These are phyloP conservation scores for Amphipoea oculea DNA, from an alignment of 2,888 invertebrate genomes.

Conservation along the genomic window DNA sequence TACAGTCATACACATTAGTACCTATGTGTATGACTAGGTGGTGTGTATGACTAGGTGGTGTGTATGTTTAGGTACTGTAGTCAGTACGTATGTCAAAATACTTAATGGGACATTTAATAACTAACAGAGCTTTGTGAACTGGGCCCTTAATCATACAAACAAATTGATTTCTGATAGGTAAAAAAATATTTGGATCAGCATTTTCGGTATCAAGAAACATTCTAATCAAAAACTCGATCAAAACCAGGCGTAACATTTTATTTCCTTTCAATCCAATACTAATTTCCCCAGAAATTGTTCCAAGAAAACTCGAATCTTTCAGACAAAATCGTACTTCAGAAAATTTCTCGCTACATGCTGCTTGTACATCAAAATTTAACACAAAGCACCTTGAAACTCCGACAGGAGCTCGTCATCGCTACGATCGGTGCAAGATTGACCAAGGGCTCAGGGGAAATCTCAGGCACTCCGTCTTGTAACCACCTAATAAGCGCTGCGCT, in stretches of 20 bases:
- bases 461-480: slow-evolving; percentile 56
- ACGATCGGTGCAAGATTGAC: slow-evolving; percentile 54
- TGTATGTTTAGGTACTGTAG: no score
- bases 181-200: neutral
- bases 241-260: neutral
- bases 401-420: slow-evolving; percentile 55
- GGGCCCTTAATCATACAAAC: neutral
- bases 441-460: slow-evolving; percentile 63
- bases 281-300: neutral
- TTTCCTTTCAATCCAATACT: neutral
- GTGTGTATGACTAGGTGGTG: no score
- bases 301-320: neutral
- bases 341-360: neutral
- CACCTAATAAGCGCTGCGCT: slow-evolving; percentile 61
- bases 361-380: slow-evolving; percentile 35
- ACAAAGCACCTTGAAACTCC: slow-evolving; percentile 16
- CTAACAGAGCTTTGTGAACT: neutral
- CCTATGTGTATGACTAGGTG: no score
- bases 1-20: no score
- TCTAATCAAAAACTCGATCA: neutral
- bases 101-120: neutral
- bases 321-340: neutral
- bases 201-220: neutral
- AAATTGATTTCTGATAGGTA: neutral
- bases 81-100: neutral